These are phyloP conservation scores for Odocoileus hemionus DNA, from an alignment of 2,113 vertebrate genomes.

Conservation along the genomic window DNA sequence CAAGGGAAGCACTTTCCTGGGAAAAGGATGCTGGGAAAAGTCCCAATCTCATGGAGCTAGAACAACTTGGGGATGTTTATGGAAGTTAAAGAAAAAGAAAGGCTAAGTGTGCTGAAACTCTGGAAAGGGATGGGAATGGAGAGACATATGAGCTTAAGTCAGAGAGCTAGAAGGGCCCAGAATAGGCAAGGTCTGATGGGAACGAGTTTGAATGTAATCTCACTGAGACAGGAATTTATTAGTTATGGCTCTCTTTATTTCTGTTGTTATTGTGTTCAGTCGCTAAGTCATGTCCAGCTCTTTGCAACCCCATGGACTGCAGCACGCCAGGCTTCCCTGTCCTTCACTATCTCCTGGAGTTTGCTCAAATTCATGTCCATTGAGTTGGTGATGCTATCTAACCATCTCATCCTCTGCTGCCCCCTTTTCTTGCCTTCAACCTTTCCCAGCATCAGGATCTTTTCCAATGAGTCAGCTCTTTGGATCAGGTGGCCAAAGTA, in stretches of 20 bases:
- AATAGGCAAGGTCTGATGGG: not conserved
- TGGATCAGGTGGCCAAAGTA: not conserved
- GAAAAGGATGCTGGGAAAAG: not conserved
- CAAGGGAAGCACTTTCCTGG: not conserved
- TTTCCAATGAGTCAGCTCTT: not conserved
- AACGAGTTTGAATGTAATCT: not conserved
- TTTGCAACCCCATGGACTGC: not conserved
- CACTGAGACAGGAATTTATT: conserved; percentile 25
- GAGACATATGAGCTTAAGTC: not conserved
- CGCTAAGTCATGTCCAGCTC: not conserved
- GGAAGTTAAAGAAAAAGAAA: conserved; percentile 19
- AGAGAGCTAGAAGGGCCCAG: not conserved
- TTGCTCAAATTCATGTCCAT: not conserved
- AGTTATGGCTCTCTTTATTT: conserved; percentile 1
- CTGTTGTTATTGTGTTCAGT: not conserved
- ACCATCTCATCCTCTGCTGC: not conserved
- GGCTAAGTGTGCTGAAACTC: not conserved
- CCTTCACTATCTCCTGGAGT: not conserved
- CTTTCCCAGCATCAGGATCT: not conserved
- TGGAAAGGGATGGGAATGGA: not conserved
- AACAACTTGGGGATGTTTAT: not conserved
- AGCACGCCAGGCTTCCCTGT: not conserved
- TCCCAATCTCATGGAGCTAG: not conserved
- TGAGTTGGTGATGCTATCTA: not conserved
- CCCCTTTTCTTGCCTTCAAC: not conserved